These are phyloP conservation scores for Pocillopora damicornis DNA, from an alignment of 64 coral and sea anemone species.

Conservation along the genomic window DNA sequence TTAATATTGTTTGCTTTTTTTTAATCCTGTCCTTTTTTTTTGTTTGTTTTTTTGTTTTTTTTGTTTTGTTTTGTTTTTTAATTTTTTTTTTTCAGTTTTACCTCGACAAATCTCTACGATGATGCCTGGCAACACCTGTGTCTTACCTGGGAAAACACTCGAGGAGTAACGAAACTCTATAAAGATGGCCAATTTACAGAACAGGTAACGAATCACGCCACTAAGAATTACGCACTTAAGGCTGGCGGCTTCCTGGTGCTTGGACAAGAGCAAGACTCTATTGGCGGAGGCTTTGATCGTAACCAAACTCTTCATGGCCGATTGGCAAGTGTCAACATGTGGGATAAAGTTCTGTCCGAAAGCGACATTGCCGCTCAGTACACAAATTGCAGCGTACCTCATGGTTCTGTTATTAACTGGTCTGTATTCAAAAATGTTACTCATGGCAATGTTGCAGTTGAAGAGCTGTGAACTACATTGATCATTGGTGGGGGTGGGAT, in stretches of 20 bases:
- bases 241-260: slow-evolving; percentile 64
- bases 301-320: slow-evolving; percentile 72
- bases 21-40: too few species aligned
- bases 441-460: background rate
- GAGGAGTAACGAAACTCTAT: background rate
- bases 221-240: background rate
- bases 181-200: background rate
- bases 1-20: too few species aligned
- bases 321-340: slow-evolving; percentile 72
- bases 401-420: background rate
- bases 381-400: background rate
- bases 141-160: background rate
- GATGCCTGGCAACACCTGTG: background rate
- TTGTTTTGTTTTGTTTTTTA: background rate
- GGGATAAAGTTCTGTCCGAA: slow-evolving; percentile 57
- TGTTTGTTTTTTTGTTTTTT: too few species aligned
- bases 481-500: too few species aligned
- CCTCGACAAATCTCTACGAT: background rate
- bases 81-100: background rate
- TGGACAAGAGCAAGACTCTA: slow-evolving; percentile 80
- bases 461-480: background rate
- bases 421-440: background rate
- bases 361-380: slow-evolving; percentile 35
- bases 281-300: slow-evolving; percentile 63
- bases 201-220: too few species aligned